phyloP scores from a whole-genome alignment of 2,888 invertebrate species.

The Tipula vernalis region DNA sequence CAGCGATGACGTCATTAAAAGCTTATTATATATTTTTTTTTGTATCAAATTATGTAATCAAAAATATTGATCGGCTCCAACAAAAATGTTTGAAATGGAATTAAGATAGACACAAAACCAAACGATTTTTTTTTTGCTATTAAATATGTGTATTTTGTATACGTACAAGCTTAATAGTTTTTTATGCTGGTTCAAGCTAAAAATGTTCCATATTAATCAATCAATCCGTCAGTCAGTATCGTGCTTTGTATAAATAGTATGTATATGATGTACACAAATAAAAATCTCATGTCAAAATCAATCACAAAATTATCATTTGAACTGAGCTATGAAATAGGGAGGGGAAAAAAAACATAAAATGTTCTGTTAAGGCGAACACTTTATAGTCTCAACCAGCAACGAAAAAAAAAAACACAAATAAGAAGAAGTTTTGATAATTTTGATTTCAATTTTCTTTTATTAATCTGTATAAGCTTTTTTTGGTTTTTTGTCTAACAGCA shows the following conservation, averaged over 20 bases:
- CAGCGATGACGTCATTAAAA: background rate
- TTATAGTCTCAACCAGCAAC: background rate
- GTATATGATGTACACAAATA: background rate
- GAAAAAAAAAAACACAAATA: background rate
- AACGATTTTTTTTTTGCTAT: background rate
- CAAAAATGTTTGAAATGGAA: background rate
- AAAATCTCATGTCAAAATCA: background rate
- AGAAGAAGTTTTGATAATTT: background rate
- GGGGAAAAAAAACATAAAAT: background rate
- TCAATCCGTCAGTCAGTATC: background rate
- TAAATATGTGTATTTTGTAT: background rate
- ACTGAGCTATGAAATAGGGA: background rate
- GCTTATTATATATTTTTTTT: background rate
- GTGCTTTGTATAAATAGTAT: background rate
- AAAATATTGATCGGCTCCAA: background rate
- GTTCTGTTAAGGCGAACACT: background rate
- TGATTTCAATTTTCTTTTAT: background rate
- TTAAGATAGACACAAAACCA: background rate
- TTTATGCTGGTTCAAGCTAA: background rate
- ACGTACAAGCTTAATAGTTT: background rate
- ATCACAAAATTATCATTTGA: background rate
- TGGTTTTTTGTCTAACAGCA: background rate
- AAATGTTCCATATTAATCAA: background rate
- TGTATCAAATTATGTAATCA: background rate
- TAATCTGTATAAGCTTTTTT: background rate